These are phyloP conservation scores for Oscheius sp. DNA, from an alignment of 2,888 invertebrate genomes.

Conservation along the genomic window DNA sequence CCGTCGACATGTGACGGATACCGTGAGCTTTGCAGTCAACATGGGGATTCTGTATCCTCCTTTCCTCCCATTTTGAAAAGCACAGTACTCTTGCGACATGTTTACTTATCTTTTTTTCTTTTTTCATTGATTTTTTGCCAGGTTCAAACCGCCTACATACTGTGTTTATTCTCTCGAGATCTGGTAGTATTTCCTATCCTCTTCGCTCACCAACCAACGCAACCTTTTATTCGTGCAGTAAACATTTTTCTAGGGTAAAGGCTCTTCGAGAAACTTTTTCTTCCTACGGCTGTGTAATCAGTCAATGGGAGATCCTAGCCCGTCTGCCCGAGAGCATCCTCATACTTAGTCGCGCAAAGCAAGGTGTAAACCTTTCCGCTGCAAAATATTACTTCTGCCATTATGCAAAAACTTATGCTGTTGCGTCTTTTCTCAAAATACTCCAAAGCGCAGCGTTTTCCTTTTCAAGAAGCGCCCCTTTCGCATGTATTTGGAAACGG, in stretches of 20 bases:
- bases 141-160: background rate
- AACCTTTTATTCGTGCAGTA: background rate
- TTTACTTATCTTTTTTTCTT: constrained; percentile 6
- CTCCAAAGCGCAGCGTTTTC: too few relatives aligned
- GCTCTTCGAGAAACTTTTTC: constrained; percentile 26
- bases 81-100: constrained; percentile 22
- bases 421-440: too few relatives aligned
- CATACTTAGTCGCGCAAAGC: constrained; percentile 24
- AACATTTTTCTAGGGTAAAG: constrained; percentile 5
- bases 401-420: background rate
- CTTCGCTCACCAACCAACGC: background rate
- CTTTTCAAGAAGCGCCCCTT: too few relatives aligned
- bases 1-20: constrained; percentile 36
- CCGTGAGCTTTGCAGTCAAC: constrained; percentile 26
- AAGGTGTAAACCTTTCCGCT: constrained; percentile 19
- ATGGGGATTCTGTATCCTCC: constrained; percentile 9
- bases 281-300: constrained; percentile 36
- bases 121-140: constrained; percentile 1
- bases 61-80: background rate
- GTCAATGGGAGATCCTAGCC: constrained; percentile 37
- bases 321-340: constrained; percentile 19
- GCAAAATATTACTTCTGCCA: constrained; percentile 8
- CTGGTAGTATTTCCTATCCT: background rate
- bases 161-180: constrained; percentile 17
- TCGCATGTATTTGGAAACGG: too few relatives aligned